Conservation (phyloP, 2,888 invertebrate genomes). For the Sabellastarte sp. region DNA sequence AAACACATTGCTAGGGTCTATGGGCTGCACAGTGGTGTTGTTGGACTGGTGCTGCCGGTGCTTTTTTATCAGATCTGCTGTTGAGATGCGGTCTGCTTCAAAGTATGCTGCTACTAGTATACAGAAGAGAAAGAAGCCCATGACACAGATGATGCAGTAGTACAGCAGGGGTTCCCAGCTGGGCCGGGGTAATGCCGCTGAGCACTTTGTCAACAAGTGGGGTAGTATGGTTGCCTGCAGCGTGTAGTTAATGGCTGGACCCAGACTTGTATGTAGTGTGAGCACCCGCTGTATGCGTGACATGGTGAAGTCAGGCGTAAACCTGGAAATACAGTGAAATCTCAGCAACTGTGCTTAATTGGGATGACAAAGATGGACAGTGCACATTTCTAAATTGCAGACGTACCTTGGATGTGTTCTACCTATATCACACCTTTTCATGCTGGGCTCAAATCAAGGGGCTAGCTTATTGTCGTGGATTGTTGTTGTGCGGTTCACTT, state of each 20-base stretch:
- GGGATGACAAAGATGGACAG: no score
- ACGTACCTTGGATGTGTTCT: no score
- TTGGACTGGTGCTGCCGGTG: no score
- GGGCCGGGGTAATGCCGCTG: slow-evolving; percentile 71
- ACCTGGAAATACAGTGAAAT: slow-evolving; percentile 63
- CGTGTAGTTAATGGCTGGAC: slow-evolving; percentile 67
- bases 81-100: slow-evolving; percentile 72
- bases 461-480: no score
- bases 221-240: slow-evolving; percentile 70
- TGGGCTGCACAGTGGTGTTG: no score
- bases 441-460: no score
- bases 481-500: no score
- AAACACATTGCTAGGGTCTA: no score
- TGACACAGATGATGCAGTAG: slow-evolving; percentile 60
- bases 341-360: no score
- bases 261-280: slow-evolving; percentile 57
- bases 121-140: slow-evolving; percentile 67
- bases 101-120: slow-evolving; percentile 71
- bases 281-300: slow-evolving; percentile 68
- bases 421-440: no score
- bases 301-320: slow-evolving; percentile 83
- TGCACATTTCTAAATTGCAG: no score
- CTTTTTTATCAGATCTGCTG: no score
- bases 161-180: slow-evolving; percentile 75
- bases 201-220: slow-evolving; percentile 71